A percentile compares a stretch with the other conserved stretches of the same genome.
phyloP scores from a whole-genome alignment of 2,797 vertebrate genomes.

The Erethizon dorsatum region DNA sequence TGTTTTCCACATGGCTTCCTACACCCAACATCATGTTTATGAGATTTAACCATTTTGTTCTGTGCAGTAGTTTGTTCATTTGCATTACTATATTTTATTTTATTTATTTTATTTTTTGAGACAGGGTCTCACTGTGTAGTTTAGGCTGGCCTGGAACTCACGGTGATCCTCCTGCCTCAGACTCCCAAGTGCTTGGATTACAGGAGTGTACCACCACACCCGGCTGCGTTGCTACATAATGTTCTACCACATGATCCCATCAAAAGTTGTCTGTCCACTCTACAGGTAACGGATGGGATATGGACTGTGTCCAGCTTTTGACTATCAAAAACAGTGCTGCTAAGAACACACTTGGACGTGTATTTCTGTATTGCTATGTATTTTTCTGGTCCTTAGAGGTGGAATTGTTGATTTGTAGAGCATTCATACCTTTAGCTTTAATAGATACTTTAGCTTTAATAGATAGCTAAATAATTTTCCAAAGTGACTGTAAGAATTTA shows the following conservation, averaged over 20 bases:
- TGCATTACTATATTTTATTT: neutral
- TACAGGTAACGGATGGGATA: neutral
- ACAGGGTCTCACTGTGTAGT: neutral
- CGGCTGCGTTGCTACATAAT: neutral
- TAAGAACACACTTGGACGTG: neutral
- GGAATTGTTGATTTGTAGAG: neutral
- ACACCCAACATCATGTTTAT: too few relatives aligned
- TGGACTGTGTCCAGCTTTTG: neutral
- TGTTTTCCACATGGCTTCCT: neutral
- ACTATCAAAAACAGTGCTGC: neutral
- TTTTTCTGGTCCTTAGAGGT: neutral
- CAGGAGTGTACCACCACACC: neutral
- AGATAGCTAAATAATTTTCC: neutral
- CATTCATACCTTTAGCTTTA: neutral
- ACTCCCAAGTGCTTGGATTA: neutral
- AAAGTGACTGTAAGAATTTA: neutral
- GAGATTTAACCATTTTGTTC: neutral
- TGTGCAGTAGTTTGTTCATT: neutral
- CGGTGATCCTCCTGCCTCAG: neutral
- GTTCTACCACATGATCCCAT: neutral
- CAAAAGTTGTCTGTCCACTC: neutral
- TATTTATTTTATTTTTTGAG: neutral
- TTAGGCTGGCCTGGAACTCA: neutral
- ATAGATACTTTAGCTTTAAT: neutral
- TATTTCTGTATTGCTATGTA: neutral